Percentiles rank a stretch among this genome's conserved stretches.
phyloP scores from a whole-genome alignment of 2,888 invertebrate species.

The Phaonia tiefii region DNA sequence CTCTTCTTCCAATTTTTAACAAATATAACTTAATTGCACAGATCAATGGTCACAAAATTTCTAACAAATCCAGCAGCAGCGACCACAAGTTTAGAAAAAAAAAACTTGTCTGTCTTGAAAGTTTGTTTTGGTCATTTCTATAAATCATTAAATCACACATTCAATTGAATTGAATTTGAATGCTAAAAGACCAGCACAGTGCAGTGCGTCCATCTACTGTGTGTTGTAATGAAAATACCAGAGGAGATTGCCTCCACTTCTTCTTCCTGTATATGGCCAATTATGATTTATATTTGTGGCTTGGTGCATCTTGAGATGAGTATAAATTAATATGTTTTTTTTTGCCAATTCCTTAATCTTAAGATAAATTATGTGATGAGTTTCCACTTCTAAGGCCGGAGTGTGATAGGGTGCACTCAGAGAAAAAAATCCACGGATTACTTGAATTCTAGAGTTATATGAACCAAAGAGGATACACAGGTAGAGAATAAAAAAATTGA shows the following conservation, averaged over 20 bases:
- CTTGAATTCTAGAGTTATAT: too few species aligned
- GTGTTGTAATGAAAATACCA: too few species aligned
- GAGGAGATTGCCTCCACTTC: not conserved
- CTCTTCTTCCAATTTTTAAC: slow-evolving; percentile 40
- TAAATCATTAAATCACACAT: slow-evolving; percentile 50
- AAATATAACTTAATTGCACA: slow-evolving; percentile 64
- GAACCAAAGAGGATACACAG: too few species aligned
- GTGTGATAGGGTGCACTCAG: not conserved
- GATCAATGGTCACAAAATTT: slow-evolving; percentile 59
- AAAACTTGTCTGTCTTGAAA: slow-evolving; percentile 31
- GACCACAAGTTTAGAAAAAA: too few species aligned
- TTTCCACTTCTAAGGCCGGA: slow-evolving; percentile 41
- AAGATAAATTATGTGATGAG: slow-evolving; percentile 69
- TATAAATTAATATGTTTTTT: slow-evolving; percentile 61
- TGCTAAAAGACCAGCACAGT: not conserved
- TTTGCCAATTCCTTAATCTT: slow-evolving; percentile 57
- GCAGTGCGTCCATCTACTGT: too few species aligned
- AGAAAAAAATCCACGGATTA: too few species aligned
- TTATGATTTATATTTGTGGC: slow-evolving; percentile 62
- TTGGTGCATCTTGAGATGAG: not conserved
- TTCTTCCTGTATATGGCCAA: slow-evolving; percentile 33
- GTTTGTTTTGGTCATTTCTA: slow-evolving; percentile 52
- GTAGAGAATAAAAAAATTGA: too few species aligned
- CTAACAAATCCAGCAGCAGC: too few species aligned
- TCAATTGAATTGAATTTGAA: slow-evolving; percentile 13